Percentiles rank a stretch among this genome's conserved stretches.
These are phyloP conservation scores for Tympanoctomys barrerae DNA, from an alignment of 2,797 vertebrate genomes.

Conservation along the genomic window DNA sequence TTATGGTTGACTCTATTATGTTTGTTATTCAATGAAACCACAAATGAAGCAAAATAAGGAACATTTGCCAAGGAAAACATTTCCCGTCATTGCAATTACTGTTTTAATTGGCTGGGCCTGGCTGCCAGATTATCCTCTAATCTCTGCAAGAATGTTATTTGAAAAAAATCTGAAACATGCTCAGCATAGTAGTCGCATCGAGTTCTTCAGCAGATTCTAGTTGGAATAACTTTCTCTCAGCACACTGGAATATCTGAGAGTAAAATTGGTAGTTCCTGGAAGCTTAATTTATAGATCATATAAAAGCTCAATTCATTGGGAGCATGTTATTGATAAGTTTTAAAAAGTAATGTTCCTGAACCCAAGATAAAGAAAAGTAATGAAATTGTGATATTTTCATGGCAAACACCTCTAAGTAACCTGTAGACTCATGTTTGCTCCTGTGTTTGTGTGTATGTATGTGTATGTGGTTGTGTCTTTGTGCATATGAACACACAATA, in stretches of 20 bases:
- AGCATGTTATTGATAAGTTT: slow-evolving; percentile 71
- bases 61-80: slow-evolving; percentile 89
- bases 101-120: slow-evolving; percentile 89
- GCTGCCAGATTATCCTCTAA: slow-evolving; percentile 89
- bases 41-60: slow-evolving; percentile 82
- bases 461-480: background rate
- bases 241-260: slow-evolving; percentile 67
- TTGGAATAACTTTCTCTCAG: slow-evolving; percentile 72
- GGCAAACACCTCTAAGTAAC: background rate
- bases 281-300: slow-evolving; percentile 74
- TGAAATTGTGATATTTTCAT: slow-evolving; percentile 51
- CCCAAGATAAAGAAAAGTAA: slow-evolving; percentile 76
- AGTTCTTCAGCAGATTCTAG: slow-evolving; percentile 80
- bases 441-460: background rate
- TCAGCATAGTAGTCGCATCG: slow-evolving; percentile 80
- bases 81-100: slow-evolving; percentile 88
- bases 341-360: slow-evolving; percentile 66
- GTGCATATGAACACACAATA: background rate
- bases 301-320: slow-evolving; percentile 61
- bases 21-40: slow-evolving; percentile 81
- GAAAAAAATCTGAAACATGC: slow-evolving; percentile 87
- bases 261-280: slow-evolving; percentile 60
- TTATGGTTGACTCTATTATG: slow-evolving; percentile 80
- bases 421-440: background rate
- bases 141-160: slow-evolving; percentile 91